Base-by-base conservation (phyloP, 2,888 invertebrate genomes). In the Mythimna albipuncta region DNA sequence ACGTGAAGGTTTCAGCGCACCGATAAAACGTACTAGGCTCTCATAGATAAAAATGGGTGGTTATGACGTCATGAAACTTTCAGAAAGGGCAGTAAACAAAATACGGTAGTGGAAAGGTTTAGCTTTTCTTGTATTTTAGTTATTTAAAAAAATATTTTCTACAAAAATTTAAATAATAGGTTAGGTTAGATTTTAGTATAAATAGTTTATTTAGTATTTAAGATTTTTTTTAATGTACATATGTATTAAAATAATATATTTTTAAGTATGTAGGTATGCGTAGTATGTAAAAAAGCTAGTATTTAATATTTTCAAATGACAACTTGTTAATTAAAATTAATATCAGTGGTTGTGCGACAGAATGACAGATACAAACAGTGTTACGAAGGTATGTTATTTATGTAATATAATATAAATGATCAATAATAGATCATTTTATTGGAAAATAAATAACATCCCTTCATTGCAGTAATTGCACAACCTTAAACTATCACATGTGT, bases 321-420 rank as follows among this genome's bases (percentile, higher is more conserved):
- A 32, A 32, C 4, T 32, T 26, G 11, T 59, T 54, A 44, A 63
- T 64, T 77, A 50, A 11, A 64, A 50, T 13, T 26, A 0, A 16
- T 64, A 38, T 59, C 41, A 19, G 41, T 21, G 54, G 58, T 77
- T n/a, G 65, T 66, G 19, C 5, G 21, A 38, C 26, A 55, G 0
- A 63, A 58, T 47, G 65, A 32, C 70, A 21, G 47, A 67, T 11
- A 38, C 35, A n/a, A 54, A 50, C 69, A 77, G 54, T n/a, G 55
- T 16, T 11, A 26, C 57, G 32, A 65, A 50, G 77, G 78, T 78
- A 82, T 38, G 76, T 76, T 35, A 35, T 32, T 32, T 9, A 58
- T 32, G 16, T 32, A 57, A 19, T 3, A 32, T 57, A 57, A 7
- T 32, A 57, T 19, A 26, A 55, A 13, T 32, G 32, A 32, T 32